Conservation (phyloP, 2,888 invertebrate genomes). For the Rotaria sp. region DNA sequence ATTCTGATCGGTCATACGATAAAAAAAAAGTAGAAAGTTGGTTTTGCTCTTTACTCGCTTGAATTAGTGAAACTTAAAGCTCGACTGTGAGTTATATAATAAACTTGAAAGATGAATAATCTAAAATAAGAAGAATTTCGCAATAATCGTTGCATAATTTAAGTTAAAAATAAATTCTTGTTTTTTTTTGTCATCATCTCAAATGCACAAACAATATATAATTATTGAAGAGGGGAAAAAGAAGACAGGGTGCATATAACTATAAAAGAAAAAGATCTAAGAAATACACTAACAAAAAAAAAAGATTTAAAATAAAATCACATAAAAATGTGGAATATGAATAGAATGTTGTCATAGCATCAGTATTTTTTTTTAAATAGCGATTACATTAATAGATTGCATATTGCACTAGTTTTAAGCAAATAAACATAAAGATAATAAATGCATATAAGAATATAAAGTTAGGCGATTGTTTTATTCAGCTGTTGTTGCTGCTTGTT, state of each 20-base stretch:
- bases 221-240: neutral
- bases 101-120: neutral
- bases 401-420: neutral
- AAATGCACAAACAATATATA: neutral
- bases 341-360: neutral
- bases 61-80: neutral
- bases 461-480: neutral
- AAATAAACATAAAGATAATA: neutral
- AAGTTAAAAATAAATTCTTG: neutral
- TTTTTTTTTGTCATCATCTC: too few relatives aligned
- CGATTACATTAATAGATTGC: neutral
- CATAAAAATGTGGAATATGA: neutral
- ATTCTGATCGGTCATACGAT: constrained; percentile 28
- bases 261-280: neutral
- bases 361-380: neutral
- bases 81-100: neutral
- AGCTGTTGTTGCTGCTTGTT: neutral
- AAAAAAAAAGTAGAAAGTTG: neutral
- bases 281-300: neutral
- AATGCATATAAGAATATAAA: neutral
- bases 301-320: neutral
- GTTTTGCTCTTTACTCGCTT: too few relatives aligned
- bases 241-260: neutral
- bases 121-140: neutral
- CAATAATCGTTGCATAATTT: neutral